Evolutionary conservation across 2,888 invertebrate genomes (phyloP).

Genomic region (Arrhopalites spinosus): DNA sequence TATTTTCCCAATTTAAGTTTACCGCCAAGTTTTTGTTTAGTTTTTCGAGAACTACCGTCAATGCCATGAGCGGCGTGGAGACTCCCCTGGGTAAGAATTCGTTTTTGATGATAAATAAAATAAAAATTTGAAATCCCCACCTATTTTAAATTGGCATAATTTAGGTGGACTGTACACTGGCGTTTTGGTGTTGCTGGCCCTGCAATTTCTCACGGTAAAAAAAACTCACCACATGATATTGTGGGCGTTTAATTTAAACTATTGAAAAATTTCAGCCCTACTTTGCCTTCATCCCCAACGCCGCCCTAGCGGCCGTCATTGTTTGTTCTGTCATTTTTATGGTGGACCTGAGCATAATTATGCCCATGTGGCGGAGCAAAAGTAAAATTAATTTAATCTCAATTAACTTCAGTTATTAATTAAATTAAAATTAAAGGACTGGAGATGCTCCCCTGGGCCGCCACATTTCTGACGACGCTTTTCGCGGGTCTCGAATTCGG

Average conservation of each 20-base stretch:
- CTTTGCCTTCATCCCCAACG: slow-evolving; percentile 83
- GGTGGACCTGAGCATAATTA: slow-evolving; percentile 69
- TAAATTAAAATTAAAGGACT: too few relatives aligned
- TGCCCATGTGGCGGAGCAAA: slow-evolving; percentile 76
- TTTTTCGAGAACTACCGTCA: slow-evolving; percentile 48
- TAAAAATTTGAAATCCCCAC: too few relatives aligned
- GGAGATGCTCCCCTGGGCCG: slow-evolving; percentile 80
- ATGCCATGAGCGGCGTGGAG: slow-evolving; percentile 47
- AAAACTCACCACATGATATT: too few relatives aligned
- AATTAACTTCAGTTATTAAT: too few relatives aligned
- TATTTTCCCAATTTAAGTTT: too few relatives aligned
- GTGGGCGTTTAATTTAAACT: too few relatives aligned
- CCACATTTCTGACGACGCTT: slow-evolving; percentile 83
- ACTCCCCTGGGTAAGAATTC: slow-evolving; percentile 42
- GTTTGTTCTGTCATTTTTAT: slow-evolving; percentile 86
- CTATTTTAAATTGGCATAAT: too few relatives aligned
- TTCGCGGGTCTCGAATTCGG: slow-evolving; percentile 83
- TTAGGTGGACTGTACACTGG: slow-evolving; percentile 66
- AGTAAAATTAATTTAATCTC: slow-evolving; percentile 77
- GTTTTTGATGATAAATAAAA: too few relatives aligned
- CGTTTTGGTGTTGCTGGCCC: slow-evolving; percentile 75
- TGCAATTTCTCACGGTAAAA: slow-evolving; percentile 82
- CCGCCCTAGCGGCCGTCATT: slow-evolving; percentile 78
- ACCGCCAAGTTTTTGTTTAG: too few relatives aligned
- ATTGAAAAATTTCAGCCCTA: too few relatives aligned